Base-by-base conservation (phyloP, 2,113 vertebrate genomes). In the Ophthalmolycus amberensis region DNA sequence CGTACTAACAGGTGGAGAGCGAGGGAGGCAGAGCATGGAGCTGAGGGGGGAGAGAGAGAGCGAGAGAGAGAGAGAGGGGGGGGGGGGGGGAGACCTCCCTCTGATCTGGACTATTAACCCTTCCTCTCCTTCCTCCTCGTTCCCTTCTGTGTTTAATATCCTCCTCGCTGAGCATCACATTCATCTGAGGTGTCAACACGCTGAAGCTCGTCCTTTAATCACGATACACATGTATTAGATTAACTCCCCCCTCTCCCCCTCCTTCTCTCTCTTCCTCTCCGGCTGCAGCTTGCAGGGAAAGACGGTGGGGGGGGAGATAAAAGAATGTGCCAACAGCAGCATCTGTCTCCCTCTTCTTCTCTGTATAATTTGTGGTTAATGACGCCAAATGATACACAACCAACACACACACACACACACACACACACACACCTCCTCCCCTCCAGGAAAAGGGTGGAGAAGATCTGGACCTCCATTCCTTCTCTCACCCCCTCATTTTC, bases 331-430 rank as follows among this genome's bases (percentile, higher is more conserved):
- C 93, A 93, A 72, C 80, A 84, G 77, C 88, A 92, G 88, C 91
- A 93, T 92, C 89, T 92, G 92, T 91, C 85, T 88, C 27, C 88
- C 77, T 88, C 80, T 68, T 48, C 65, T 63, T 90, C 79, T 89
- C 88, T 87, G 85, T 94, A 84, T 94, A 94, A 94, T 94, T 93
- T 93, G 88, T 74, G 85, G 32, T 85, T 94, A 94, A 94, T 92
- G 91, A 90, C 11, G 79, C 79, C 87, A 93, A 94, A 93, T 94
- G 90, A 94, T 91, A 93, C 90, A 89, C 77, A 69, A 73, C 67
- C 75, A 46, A 68, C 44, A 44, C 80, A 81, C 82, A 73, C 66
- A 79, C 58, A 22, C 40, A 80, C 81, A 52, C 54, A 58, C 42
- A 44, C 42, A 44, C 10, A 12, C 42, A 44, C 42, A 68, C 44